Base-by-base conservation (phyloP, 1,140 invertebrate species). In the Scaptomyza pallida region DNA sequence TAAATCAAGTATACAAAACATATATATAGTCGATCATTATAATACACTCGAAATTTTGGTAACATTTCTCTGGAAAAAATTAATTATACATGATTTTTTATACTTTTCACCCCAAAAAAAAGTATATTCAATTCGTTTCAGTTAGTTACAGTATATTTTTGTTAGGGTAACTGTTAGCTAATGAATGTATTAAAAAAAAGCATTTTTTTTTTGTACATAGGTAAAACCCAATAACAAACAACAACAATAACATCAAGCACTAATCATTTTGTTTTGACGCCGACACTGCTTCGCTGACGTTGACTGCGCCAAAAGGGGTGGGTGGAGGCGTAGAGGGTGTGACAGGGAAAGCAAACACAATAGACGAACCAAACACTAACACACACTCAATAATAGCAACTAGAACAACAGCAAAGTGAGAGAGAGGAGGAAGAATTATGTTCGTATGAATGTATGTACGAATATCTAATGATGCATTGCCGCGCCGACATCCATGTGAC, bases 211-310 rank as follows among this genome's bases (percentile, higher is more conserved):
- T 2, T 10, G 19, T 9, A 43, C 15, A 48, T 2, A 52, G 59
- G 62, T 45, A 64, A 71, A 71, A 71, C 52, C 61, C 43, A 37
- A 69, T 43, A 70, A 4, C 16, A 48, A 63, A 45, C 45, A 44
- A 50, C 37, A 55, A 50, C 43, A 70, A 48, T n/a, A 52, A 67
- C 26, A 47, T 41, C 26, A 16, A 63, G 47, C 69, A 48, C 57
- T 65, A 72, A 72, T 67, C 55, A 67, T 68, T 68, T 68, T 68
- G 64, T 61, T 68, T 68, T 61, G 56, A 59, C 33, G 23, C 54
- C 19, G 44, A 17, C 13, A 12, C 13, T 13, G 8, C 30, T 55
- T n/a, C 15, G 26, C 60, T 52, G 13, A 48, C 61, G 41, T 55
- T 37, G 41, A 17, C 19, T 48, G 47, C 15, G 40, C 8, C 23